Evolutionary conservation across 2,888 invertebrate species (phyloP).

Genomic region (Melanargia galathea): DNA sequence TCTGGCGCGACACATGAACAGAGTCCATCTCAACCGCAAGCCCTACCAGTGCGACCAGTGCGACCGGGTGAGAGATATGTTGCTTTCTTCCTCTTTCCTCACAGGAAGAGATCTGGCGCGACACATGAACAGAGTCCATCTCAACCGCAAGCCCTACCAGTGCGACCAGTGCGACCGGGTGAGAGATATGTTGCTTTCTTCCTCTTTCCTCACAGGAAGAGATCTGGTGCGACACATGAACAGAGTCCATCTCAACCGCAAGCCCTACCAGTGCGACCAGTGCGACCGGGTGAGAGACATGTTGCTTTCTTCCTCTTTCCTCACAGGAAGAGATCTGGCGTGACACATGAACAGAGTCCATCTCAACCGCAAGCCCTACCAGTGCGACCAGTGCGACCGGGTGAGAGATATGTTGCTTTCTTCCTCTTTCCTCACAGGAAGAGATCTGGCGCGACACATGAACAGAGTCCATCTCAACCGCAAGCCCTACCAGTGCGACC

Average conservation of each 20-base stretch:
- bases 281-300: conserved; percentile 18
- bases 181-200: not conserved
- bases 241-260: conserved; percentile 65
- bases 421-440: conserved; percentile 23
- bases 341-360: conserved; percentile 66
- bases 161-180: conserved; percentile 52
- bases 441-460: conserved; percentile 61
- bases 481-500: conserved; percentile 63
- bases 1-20: conserved; percentile 61
- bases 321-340: conserved; percentile 53
- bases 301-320: not conserved
- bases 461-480: conserved; percentile 68
- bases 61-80: conserved; percentile 15
- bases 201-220: conserved; percentile 46
- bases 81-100: conserved; percentile 18
- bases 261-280: conserved; percentile 62
- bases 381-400: conserved; percentile 53
- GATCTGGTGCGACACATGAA: conserved; percentile 64
- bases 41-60: conserved; percentile 61
- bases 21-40: conserved; percentile 65
- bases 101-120: conserved; percentile 58
- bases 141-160: conserved; percentile 62
- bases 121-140: conserved; percentile 66
- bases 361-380: conserved; percentile 62
- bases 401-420: conserved; percentile 5